phyloP scores from a whole-genome alignment of 2,797 vertebrate species.

The Liparis tanakae region DNA sequence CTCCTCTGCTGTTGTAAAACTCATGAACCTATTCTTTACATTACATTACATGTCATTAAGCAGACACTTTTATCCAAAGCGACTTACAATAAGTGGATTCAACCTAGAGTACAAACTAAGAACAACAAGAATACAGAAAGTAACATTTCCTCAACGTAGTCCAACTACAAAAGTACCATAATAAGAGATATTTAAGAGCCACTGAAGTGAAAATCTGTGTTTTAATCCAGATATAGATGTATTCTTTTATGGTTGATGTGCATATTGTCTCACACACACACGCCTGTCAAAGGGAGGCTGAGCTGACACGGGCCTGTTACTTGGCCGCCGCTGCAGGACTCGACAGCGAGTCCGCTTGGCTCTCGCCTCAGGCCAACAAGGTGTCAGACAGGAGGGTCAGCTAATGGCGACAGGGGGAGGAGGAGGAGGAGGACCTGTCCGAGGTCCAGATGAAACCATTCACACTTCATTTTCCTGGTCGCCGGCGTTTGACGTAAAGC shows the following conservation, averaged over 20 bases:
- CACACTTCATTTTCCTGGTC: slow-evolving; percentile 35
- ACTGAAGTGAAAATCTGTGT: too few relatives aligned
- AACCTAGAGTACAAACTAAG: too few relatives aligned
- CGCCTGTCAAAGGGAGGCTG: slow-evolving; percentile 44
- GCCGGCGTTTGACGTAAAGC: slow-evolving; percentile 19
- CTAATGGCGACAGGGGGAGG: slow-evolving; percentile 32
- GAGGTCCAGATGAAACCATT: slow-evolving; percentile 40
- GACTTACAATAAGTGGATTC: too few relatives aligned
- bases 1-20: background rate
- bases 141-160: too few relatives aligned
- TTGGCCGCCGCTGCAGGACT: slow-evolving; percentile 47
- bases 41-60: too few relatives aligned
- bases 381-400: slow-evolving; percentile 45
- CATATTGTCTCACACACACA: too few relatives aligned
- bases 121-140: too few relatives aligned
- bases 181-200: too few relatives aligned
- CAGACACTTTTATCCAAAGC: too few relatives aligned
- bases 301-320: slow-evolving; percentile 42
- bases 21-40: background rate
- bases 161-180: too few relatives aligned
- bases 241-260: background rate
- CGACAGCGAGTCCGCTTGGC: slow-evolving; percentile 52
- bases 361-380: slow-evolving; percentile 42
- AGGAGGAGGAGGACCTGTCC: slow-evolving; percentile 27
- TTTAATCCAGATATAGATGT: too few relatives aligned